Base-by-base conservation (phyloP, 1,140 invertebrate species). In the Druon quercuslanigerum region DNA sequence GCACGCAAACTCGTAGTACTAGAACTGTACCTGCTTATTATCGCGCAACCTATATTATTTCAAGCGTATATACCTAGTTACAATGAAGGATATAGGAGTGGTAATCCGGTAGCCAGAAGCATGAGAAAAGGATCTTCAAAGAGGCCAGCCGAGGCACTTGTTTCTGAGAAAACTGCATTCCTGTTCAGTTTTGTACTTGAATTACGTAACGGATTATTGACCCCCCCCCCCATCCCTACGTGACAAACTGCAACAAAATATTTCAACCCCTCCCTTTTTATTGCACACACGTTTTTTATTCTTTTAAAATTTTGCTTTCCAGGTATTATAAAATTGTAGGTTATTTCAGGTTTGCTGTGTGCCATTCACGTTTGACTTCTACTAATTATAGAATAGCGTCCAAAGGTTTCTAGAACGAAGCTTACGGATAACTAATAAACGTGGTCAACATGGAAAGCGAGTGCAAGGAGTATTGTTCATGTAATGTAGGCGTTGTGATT, bases 1-100 rank as follows among this genome's bases (percentile, higher is more conserved):
- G 74, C 74, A 75, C 74, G 70, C 73, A 57, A 75, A 75, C 73
- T 75, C 73, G 57, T 57, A 60, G 73, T 75, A 66, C 60, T 75
- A 60, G 57, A 25, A 20, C 19, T 56, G 71, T 73, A 77, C 76
- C 76, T 73, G 76, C 76, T 77, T 77, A 77, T 77, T 77, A 77
- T 71, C 70, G 71, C 71, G 70, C 73, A 77, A 77, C 76, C 76
- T 73, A 77, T 77, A 77, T 77, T 77, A 77, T 77, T 77, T 77
- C 40, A 66, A 77, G 60, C 76, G 76, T 77, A 52, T 71, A 77
- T 77, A 77, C 76, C 71, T 72, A 73, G 71, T 77, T 72, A 71
- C 76, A 73, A 73, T 77, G 72, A 60, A 66, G 60, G 73, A 75
- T 75, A 60, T 75, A 57, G 73, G 60, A 66, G 60, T 66, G 60